Conservation (phyloP, 2,797 vertebrate species). For the Thaleichthys pacificus region DNA sequence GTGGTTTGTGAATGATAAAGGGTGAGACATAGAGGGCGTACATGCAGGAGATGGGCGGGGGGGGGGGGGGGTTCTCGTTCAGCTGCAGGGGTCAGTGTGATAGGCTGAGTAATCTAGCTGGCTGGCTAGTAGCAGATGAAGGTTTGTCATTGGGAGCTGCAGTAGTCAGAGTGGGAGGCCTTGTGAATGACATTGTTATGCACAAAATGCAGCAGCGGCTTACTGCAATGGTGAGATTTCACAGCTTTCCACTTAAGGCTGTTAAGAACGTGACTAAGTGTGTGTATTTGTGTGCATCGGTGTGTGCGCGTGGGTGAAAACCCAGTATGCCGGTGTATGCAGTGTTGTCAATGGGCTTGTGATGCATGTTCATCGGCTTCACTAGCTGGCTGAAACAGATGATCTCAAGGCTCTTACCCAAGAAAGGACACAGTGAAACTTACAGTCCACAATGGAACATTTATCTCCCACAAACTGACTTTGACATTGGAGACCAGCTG, state of each 20-base stretch:
- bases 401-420: constrained; percentile 15
- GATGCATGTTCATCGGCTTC: neutral
- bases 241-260: constrained; percentile 31
- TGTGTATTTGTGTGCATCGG: constrained; percentile 18
- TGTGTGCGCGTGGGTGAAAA: constrained; percentile 3
- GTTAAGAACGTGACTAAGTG: constrained; percentile 35
- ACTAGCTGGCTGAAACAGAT: constrained; percentile 26
- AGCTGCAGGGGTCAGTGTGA: too few relatives aligned
- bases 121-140: constrained; percentile 17
- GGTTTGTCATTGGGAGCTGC: constrained; percentile 18
- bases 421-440: neutral
- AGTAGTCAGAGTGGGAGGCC: constrained; percentile 31
- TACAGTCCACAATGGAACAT: neutral
- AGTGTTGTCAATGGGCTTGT: neutral
- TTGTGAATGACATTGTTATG: constrained; percentile 40
- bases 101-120: constrained; percentile 13
- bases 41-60: too few relatives aligned
- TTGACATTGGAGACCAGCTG: neutral
- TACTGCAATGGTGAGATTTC: constrained; percentile 34
- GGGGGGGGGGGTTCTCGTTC: too few relatives aligned
- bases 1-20: too few relatives aligned
- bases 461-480: neutral
- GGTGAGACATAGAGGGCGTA: too few relatives aligned
- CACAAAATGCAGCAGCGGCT: constrained; percentile 32
- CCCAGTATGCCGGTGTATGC: neutral